These are phyloP conservation scores for Bettongia penicillata DNA, from an alignment of 2,113 vertebrate genomes.

Conservation along the genomic window DNA sequence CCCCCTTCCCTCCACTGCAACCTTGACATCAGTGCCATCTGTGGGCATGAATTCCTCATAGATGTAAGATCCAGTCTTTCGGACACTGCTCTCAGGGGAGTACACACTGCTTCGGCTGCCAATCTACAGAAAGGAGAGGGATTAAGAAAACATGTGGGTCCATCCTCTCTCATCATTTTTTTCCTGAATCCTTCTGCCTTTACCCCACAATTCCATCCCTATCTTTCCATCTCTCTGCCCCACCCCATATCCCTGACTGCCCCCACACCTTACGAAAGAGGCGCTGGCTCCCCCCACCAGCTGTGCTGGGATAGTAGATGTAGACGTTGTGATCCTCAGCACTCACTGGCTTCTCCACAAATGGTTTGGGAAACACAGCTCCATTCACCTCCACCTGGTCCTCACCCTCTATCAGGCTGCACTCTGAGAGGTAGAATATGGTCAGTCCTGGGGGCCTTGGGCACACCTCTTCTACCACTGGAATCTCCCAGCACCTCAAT, in stretches of 20 bases:
- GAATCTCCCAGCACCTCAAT: conserved; percentile 49
- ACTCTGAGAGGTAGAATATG: conserved; percentile 85
- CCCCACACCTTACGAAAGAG: conserved; percentile 97
- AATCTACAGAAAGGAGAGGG: conserved; percentile 85
- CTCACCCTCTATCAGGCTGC: conserved; percentile 95
- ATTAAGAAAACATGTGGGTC: conserved; percentile 12
- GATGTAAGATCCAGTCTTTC: conserved; percentile 99
- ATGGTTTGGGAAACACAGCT: conserved; percentile 97
- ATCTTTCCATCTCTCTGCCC: conserved; percentile 13
- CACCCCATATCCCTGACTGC: background rate
- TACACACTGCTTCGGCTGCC: conserved; percentile 99
- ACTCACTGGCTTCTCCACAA: conserved; percentile 98
- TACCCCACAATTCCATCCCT: background rate
- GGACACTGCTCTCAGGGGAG: conserved; percentile 97
- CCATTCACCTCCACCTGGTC: conserved; percentile 99
- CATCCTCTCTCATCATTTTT: background rate
- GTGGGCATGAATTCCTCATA: conserved; percentile 99
- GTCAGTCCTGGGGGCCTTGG: conserved; percentile 18
- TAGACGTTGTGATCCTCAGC: conserved; percentile 99
- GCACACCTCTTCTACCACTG: conserved; percentile 39
- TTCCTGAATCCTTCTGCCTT: conserved; percentile 1
- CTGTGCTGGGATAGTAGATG: conserved; percentile 98
- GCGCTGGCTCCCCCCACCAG: conserved; percentile 97
- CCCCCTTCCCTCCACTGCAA: conserved; percentile 73
- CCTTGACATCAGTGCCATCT: conserved; percentile 99